These are phyloP conservation scores for Dinomys branickii DNA, from an alignment of 2,113 vertebrate genomes.

Conservation along the genomic window DNA sequence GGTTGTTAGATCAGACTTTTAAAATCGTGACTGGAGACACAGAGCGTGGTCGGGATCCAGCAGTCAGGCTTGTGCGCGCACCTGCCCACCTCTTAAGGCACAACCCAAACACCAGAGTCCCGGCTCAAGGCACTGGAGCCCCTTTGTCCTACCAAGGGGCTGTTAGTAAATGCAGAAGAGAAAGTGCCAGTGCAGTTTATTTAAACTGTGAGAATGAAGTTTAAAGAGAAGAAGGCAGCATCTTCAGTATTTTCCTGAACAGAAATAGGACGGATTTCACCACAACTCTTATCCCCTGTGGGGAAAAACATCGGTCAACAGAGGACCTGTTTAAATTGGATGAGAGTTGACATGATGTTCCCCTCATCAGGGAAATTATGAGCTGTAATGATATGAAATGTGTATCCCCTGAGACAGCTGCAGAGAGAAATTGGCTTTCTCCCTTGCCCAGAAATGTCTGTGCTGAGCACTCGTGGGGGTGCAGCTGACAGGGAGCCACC, in stretches of 20 bases:
- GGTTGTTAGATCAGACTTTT: background rate
- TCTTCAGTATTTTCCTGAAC: background rate
- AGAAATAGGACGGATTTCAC: background rate
- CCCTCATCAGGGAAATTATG: conserved; percentile 43
- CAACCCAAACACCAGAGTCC: background rate
- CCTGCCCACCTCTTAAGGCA: background rate
- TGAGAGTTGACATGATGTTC: conserved; percentile 16
- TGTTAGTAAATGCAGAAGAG: background rate
- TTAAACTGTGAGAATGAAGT: background rate
- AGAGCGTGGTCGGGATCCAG: background rate
- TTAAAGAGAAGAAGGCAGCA: conserved; percentile 11
- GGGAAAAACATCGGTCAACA: background rate
- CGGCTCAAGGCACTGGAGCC: background rate
- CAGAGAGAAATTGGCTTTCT: background rate
- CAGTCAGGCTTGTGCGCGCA: background rate
- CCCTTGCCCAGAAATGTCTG: conserved; percentile 25
- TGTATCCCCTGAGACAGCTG: conserved; percentile 26
- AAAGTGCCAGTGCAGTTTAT: background rate
- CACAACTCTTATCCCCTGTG: background rate
- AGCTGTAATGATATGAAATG: background rate
- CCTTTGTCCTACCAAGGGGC: background rate
- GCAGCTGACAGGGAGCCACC: background rate
- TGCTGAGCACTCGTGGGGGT: background rate
- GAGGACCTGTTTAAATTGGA: conserved; percentile 39
- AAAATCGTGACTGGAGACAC: background rate